These are phyloP conservation scores for Caenorhabditis briggsae DNA, from an alignment of 1,140 invertebrate species.

Conservation along the genomic window DNA sequence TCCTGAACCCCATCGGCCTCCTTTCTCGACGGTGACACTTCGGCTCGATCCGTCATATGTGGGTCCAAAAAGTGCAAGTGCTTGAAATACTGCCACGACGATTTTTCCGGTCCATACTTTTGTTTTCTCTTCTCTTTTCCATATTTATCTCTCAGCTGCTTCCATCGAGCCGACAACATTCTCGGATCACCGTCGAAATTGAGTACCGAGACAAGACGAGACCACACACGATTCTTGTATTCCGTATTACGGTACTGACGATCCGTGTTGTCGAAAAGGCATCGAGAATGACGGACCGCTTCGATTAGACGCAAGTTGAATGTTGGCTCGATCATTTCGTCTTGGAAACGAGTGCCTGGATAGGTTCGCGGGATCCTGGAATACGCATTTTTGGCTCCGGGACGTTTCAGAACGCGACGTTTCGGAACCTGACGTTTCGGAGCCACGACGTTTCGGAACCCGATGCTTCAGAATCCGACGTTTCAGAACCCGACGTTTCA, in stretches of 20 bases:
- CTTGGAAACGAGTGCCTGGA: neutral
- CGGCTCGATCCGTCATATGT: slow-evolving; percentile 63
- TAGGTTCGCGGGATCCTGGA: neutral
- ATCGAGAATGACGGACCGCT: slow-evolving; percentile 62
- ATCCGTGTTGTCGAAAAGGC: slow-evolving; percentile 66
- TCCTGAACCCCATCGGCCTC: slow-evolving; percentile 42
- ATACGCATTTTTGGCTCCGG: neutral
- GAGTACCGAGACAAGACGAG: slow-evolving; percentile 45
- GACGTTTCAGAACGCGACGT: too few relatives aligned
- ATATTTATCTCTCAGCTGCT: slow-evolving; percentile 65
- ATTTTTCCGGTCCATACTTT: slow-evolving; percentile 57
- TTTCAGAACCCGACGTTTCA: too few relatives aligned
- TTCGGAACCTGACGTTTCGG: too few relatives aligned
- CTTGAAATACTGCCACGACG: slow-evolving; percentile 67
- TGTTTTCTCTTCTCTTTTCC: slow-evolving; percentile 67
- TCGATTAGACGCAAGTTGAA: slow-evolving; percentile 69
- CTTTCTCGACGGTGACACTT: slow-evolving; percentile 49
- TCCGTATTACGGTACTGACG: slow-evolving; percentile 64
- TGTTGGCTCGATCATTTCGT: slow-evolving; percentile 63
- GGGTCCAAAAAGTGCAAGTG: slow-evolving; percentile 66
- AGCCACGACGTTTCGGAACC: too few relatives aligned
- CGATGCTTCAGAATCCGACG: too few relatives aligned
- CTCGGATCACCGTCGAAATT: slow-evolving; percentile 63
- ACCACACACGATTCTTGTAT: slow-evolving; percentile 62
- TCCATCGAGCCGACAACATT: slow-evolving; percentile 62